Evolutionary conservation across 2,113 vertebrate species (phyloP), one percentile per base, ranked within the genome.

Genomic region (Clinocottus analis): DNA sequence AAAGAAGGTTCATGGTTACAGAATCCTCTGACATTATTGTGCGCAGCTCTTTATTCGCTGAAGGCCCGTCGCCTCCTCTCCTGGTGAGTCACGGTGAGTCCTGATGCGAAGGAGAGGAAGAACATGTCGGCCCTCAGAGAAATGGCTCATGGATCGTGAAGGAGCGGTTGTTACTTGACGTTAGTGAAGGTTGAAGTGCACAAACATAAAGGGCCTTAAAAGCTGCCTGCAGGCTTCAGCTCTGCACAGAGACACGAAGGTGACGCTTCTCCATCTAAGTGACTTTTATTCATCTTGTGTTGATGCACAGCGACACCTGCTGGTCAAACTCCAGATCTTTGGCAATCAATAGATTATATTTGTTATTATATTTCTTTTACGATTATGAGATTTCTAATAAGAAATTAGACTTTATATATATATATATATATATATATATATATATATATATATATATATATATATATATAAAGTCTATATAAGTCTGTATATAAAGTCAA

Each of bases 81-180:
- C 2, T n/a, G 77, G 2, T n/a, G 77, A 85, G 45, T 64, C 37
- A 68, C 41, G 39, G 59, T 77, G 83, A 79, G 63, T 80, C 73
- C 70, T 33, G 43, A 21, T 58, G 60, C 19, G 41, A 33, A 21
- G 17, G 45, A 37, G 35, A 37, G 13, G 10, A 39, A 35, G 23
- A 77, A 56, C 43, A 39, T 47, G 31, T 5, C 49, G 21, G n/a
- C 7, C 21, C 19, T 23, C 2, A n/a, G 33, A 53, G 43, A 69
- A 81, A 21, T 19, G 47, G 3, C 19, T 17, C 45, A 27, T 21
- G 35, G 3, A 43, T 35, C 17, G 11, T 12, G 29, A 37, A 25
- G 63, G 16, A 35, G 2, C 12, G 5, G 4, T 19, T 17, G 31
- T 6, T 29, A 65, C 16, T 66, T 31, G 1, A 33, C 21, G 17